Percentiles rank a stretch among this genome's conserved stretches.
phyloP scores from a whole-genome alignment of 2,113 vertebrate species.

The Ceratotherium simum region DNA sequence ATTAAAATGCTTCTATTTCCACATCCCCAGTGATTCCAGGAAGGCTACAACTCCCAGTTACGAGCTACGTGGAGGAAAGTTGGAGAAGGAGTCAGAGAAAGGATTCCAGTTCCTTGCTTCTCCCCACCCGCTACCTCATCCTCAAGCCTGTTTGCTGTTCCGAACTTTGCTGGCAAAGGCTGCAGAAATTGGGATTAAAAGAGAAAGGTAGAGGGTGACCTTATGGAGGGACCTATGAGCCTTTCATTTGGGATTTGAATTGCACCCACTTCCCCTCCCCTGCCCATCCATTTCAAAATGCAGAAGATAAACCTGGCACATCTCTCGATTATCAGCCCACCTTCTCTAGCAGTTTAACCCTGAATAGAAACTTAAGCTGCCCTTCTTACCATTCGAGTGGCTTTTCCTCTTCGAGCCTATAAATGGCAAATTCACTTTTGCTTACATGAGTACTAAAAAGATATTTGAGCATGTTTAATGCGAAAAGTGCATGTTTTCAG shows the following conservation, averaged over 20 bases:
- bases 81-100: neutral
- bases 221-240: neutral
- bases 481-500: conserved; percentile 53
- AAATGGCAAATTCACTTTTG: conserved; percentile 8
- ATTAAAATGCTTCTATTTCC: neutral
- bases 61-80: neutral
- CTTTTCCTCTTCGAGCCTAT: conserved; percentile 51
- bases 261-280: neutral
- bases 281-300: neutral
- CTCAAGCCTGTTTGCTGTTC: neutral
- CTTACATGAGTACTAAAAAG: conserved; percentile 51
- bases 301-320: neutral
- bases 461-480: conserved; percentile 52
- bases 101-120: neutral
- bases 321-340: neutral
- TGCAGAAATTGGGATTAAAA: neutral
- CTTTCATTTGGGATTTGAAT: neutral
- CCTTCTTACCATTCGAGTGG: conserved; percentile 42
- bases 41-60: neutral
- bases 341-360: conserved; percentile 34
- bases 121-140: neutral
- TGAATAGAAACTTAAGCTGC: conserved; percentile 46
- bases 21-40: neutral
- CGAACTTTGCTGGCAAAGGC: neutral
- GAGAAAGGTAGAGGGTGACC: neutral